These are phyloP conservation scores for Pangasius sanitwongsei DNA, from an alignment of 2,797 vertebrate species.

Conservation along the genomic window DNA sequence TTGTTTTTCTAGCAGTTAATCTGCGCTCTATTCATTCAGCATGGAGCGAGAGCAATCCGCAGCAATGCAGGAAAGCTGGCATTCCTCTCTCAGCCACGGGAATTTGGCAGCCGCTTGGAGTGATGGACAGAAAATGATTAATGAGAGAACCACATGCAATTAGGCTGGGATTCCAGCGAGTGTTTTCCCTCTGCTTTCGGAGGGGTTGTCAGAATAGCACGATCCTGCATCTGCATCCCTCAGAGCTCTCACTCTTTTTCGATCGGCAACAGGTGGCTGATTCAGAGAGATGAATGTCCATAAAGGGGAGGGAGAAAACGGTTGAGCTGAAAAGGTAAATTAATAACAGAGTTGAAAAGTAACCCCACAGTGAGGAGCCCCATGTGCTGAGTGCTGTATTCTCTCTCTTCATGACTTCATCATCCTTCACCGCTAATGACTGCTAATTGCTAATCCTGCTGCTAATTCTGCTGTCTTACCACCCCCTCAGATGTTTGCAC, in stretches of 20 bases:
- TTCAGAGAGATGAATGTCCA: constrained; percentile 60
- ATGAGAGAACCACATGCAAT: constrained; percentile 65
- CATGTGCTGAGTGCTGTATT: not conserved
- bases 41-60: constrained; percentile 2
- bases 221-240: constrained; percentile 46
- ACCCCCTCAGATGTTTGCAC: not conserved
- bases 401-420: constrained; percentile 23
- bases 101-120: constrained; percentile 52
- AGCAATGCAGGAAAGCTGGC: constrained; percentile 40
- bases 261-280: constrained; percentile 65
- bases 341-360: constrained; percentile 25
- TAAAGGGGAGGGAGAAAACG: constrained; percentile 23
- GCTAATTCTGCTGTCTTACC: not conserved
- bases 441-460: constrained; percentile 41
- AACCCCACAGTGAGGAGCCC: constrained; percentile 21
- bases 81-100: constrained; percentile 27
- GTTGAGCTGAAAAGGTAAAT: constrained; percentile 50
- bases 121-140: constrained; percentile 71
- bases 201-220: constrained; percentile 33
- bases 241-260: constrained; percentile 32
- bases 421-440: constrained; percentile 47
- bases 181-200: constrained; percentile 38
- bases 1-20: constrained; percentile 21
- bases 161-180: constrained; percentile 53
- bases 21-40: constrained; percentile 23